Evolutionary conservation across 2,888 invertebrate species (phyloP), one percentile per base, ranked within the genome.

Genomic region (Protonemura montana): DNA sequence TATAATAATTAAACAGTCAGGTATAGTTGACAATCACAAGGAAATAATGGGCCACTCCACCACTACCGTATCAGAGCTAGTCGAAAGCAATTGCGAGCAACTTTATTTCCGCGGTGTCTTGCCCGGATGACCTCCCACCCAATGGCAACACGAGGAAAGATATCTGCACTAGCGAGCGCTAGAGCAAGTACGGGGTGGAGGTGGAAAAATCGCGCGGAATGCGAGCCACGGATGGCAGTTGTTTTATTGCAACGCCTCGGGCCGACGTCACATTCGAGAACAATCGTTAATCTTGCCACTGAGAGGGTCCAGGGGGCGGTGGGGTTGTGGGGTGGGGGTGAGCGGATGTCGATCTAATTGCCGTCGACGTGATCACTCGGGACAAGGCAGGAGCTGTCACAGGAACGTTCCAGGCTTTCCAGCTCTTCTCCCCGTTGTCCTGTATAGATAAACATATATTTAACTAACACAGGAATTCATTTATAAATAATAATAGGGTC

Each of bases 151-250:
- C 27, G 78, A 26, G 28, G 26, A 78, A 78, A 28, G 28, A 78
- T 59, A 59, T 59, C 59, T 59, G 59, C 59, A 59, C 59, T n/a
- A 59, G 7, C 59, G 59, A 10, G 21, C 13, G 21, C 35, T 21
- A 3, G 59, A 10, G 59, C 13, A 59, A 21, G 21, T 10, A 13
- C 59, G 6, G 21, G 59, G 1, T 7, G 59, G 59, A 10, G 59
- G 59, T 59, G 59, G 59, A 87, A 87, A 87, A 87, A 87, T 87
- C 87, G 87, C 87, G 78, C 85, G 87, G 87, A 87, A 87, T 87
- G 87, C 87, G 81, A 83, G 86, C 41, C 42, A 0, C 28, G 42
- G 2, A 21, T 10, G 85, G 35, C 85, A 25, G 7, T 10, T 29
- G 78, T 30, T 35, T 87, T 86, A 87, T 59, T 59, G 21, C 59